Evolutionary conservation across 1,140 invertebrate genomes (phyloP), one percentile per base, ranked within the genome.

Genomic region (Calliphora vicina): DNA sequence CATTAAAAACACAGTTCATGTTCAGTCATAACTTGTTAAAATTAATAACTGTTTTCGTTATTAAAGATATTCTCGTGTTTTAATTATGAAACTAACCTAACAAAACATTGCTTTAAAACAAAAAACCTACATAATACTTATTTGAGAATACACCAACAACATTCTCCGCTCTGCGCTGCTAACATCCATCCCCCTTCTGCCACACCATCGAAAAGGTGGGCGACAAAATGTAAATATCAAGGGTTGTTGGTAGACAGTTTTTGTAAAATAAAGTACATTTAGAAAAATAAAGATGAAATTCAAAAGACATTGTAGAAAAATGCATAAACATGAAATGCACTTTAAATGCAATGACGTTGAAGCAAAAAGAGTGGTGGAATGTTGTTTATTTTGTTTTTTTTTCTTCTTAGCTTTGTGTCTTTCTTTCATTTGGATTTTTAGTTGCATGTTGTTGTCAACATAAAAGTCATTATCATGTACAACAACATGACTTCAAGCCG

Each of bases 381-480:
- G 61, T 57, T 57, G 50, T 67, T 67, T 67, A 67, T 67, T 67
- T 67, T 67, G 15, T 15, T 57, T 57, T 57, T 57, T 1, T n/a
- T 57, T n/a, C n/a, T n/a, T n/a, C n/a, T n/a, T n/a, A n/a, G n/a
- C n/a, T n/a, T 17, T 57, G 17, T 57, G 4, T 57, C 17, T 57
- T 57, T 15, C 50, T 17, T n/a, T 35, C 6, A 1, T 35, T 35
- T 10, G 1, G 35, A 35, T 50, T 50, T 50, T 50, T 50, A 50
- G 17, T 35, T 67, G 61, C 4, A 67, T 67, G 61, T 20, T 67
- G 20, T 67, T 67, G 61, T 67, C 61, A 67, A 67, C 23, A 67
- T 67, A 67, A 67, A 67, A 67, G 61, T 67, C 61, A 67, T 67
- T 67, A 67, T 25, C 61, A 67, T 67, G n/a, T 23, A 67, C 61